Conservation (phyloP, 1,140 invertebrate genomes). For the Glomeris maerens region DNA sequence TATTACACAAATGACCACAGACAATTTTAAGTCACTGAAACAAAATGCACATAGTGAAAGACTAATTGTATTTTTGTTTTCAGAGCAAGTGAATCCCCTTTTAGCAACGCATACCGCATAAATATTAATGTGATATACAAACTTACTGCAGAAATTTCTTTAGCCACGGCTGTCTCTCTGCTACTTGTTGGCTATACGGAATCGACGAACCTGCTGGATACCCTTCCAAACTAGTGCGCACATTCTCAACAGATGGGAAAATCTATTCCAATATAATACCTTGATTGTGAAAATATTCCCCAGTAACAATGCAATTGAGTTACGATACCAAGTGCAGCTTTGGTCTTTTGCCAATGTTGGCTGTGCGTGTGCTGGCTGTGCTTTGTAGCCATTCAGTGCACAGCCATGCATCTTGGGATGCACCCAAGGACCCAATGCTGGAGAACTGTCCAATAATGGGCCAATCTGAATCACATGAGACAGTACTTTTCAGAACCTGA, state of each 20-base stretch:
- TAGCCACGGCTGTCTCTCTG: conserved; percentile 77
- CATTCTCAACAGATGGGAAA: conserved; percentile 64
- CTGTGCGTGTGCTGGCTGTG: not conserved
- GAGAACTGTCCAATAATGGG: conserved; percentile 68
- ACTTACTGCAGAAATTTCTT: conserved; percentile 59
- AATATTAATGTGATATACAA: no score
- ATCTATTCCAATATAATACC: no score
- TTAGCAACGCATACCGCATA: no score
- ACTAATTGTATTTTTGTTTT: no score
- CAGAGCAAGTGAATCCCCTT: no score
- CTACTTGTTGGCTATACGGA: conserved; percentile 63
- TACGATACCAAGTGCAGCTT: not conserved
- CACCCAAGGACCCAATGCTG: conserved; percentile 73
- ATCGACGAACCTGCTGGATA: conserved; percentile 68
- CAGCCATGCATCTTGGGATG: conserved; percentile 52
- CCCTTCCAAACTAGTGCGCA: conserved; percentile 66
- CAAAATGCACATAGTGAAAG: no score
- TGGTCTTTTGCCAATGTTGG: not conserved
- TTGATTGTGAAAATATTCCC: not conserved
- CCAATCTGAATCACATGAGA: conserved; percentile 35
- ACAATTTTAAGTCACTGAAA: no score
- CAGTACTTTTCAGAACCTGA: not conserved
- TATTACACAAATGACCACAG: no score
- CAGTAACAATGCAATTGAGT: not conserved
- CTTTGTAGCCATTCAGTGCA: conserved; percentile 46